Conservation (phyloP, 2,113 vertebrate genomes). For the Syngnathus floridae region DNA sequence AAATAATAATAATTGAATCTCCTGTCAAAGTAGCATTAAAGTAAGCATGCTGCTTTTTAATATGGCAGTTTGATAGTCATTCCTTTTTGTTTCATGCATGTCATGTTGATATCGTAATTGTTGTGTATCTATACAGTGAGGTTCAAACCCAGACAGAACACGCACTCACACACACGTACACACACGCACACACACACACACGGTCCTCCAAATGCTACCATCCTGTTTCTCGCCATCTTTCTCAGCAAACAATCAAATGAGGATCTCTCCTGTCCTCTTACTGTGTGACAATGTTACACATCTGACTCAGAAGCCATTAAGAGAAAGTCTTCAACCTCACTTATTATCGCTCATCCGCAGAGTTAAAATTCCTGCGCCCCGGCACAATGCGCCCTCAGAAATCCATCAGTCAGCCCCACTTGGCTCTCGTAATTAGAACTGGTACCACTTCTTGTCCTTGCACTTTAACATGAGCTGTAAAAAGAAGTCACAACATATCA, state of each 20-base stretch:
- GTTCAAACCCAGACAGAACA: slow-evolving; percentile 51
- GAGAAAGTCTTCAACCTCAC: slow-evolving; percentile 53
- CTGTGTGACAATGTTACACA: slow-evolving; percentile 40
- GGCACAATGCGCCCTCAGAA: slow-evolving; percentile 56
- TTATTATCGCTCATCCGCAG: slow-evolving; percentile 38
- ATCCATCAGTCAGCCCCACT: slow-evolving; percentile 45
- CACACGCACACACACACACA: slow-evolving; percentile 21
- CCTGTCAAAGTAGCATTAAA: slow-evolving; percentile 62
- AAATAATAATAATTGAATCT: slow-evolving; percentile 71
- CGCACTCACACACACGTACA: slow-evolving; percentile 25
- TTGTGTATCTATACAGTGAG: slow-evolving; percentile 82
- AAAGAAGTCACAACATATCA: slow-evolving; percentile 12
- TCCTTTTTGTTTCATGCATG: slow-evolving; percentile 85
- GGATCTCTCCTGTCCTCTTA: slow-evolving; percentile 41
- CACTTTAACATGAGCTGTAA: slow-evolving; percentile 95
- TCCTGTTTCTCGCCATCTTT: slow-evolving; percentile 29
- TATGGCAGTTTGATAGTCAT: slow-evolving; percentile 77
- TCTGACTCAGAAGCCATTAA: slow-evolving; percentile 44
- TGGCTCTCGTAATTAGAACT: slow-evolving; percentile 78
- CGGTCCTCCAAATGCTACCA: slow-evolving; percentile 18
- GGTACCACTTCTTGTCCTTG: slow-evolving; percentile 99
- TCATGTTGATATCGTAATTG: slow-evolving; percentile 68
- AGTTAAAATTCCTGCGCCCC: slow-evolving; percentile 67
- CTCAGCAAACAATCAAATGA: slow-evolving; percentile 34
- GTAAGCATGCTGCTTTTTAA: slow-evolving; percentile 72